Conservation (phyloP, 2,888 invertebrate genomes). For the Margaritifera margaritifera region DNA sequence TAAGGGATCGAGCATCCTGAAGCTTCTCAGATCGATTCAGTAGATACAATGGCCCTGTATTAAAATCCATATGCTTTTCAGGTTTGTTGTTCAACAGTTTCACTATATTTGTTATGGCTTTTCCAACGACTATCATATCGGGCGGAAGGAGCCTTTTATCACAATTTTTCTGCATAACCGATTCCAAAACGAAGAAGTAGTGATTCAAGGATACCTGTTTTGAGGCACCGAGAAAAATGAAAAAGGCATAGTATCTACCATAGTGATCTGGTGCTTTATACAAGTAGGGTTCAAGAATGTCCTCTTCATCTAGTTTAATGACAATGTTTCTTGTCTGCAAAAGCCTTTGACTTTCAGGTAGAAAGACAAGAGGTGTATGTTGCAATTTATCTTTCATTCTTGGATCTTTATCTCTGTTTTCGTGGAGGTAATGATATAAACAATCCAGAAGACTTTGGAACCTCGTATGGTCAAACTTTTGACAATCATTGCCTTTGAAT, state of each 20-base stretch:
- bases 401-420: slow-evolving; percentile 4
- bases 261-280: slow-evolving; percentile 21
- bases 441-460: neutral
- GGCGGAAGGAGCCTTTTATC: slow-evolving; percentile 1
- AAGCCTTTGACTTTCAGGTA: slow-evolving; percentile 9
- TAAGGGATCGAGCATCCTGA: neutral
- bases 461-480: neutral
- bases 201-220: neutral
- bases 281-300: slow-evolving; percentile 26
- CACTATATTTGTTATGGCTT: slow-evolving; percentile 2
- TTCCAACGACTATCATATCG: neutral
- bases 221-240: slow-evolving; percentile 22
- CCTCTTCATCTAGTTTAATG: slow-evolving; percentile 7
- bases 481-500: neutral
- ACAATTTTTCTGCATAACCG: neutral
- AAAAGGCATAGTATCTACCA: slow-evolving; percentile 20
- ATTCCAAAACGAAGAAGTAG: slow-evolving; percentile 6
- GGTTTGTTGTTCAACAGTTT: neutral
- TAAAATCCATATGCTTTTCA: neutral
- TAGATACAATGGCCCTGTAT: neutral
- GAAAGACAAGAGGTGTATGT: slow-evolving; percentile 2
- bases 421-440: slow-evolving; percentile 7
- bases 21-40: slow-evolving; percentile 6
- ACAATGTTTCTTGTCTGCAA: slow-evolving; percentile 9
- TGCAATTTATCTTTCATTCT: slow-evolving; percentile 8